Conservation (phyloP, 2,888 invertebrate genomes). For the Mythimna ferrago region DNA sequence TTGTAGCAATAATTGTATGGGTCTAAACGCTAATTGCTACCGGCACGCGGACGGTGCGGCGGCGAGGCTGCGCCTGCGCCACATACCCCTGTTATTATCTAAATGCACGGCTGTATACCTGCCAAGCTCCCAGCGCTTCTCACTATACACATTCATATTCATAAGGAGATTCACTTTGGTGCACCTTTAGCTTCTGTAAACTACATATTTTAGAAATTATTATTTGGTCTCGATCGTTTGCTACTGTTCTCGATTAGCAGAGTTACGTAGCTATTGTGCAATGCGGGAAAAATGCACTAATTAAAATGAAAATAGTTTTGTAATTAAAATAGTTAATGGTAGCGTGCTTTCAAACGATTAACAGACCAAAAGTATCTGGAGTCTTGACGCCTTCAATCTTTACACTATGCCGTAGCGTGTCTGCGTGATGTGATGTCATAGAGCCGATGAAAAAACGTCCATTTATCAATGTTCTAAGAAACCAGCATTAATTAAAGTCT, state of each 20-base stretch:
- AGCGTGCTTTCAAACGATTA: slow-evolving; percentile 51
- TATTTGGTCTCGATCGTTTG: neutral
- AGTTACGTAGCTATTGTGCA: slow-evolving; percentile 5
- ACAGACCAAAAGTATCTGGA: slow-evolving; percentile 28
- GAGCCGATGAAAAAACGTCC: slow-evolving; percentile 39
- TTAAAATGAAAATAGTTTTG: slow-evolving; percentile 37
- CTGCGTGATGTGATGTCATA: slow-evolving; percentile 50
- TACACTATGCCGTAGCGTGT: slow-evolving; percentile 25
- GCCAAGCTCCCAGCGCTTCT: slow-evolving; percentile 64
- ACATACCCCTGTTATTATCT: slow-evolving; percentile 78
- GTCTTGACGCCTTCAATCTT: slow-evolving; percentile 39
- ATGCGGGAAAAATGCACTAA: slow-evolving; percentile 22
- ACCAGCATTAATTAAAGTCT: slow-evolving; percentile 43
- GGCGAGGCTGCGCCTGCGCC: slow-evolving; percentile 66
- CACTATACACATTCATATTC: slow-evolving; percentile 55
- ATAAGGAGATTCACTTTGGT: slow-evolving; percentile 34
- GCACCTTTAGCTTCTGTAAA: slow-evolving; percentile 24
- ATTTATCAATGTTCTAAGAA: slow-evolving; percentile 60
- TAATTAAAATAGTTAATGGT: slow-evolving; percentile 47
- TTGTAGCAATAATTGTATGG: slow-evolving; percentile 76
- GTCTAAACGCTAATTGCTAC: slow-evolving; percentile 83
- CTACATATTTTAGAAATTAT: slow-evolving; percentile 1
- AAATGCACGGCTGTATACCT: slow-evolving; percentile 73
- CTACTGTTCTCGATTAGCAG: neutral
- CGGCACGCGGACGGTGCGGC: slow-evolving; percentile 71